These are phyloP conservation scores for Onychorhynchus coronatus DNA, from an alignment of 2,113 vertebrate species.

Conservation along the genomic window DNA sequence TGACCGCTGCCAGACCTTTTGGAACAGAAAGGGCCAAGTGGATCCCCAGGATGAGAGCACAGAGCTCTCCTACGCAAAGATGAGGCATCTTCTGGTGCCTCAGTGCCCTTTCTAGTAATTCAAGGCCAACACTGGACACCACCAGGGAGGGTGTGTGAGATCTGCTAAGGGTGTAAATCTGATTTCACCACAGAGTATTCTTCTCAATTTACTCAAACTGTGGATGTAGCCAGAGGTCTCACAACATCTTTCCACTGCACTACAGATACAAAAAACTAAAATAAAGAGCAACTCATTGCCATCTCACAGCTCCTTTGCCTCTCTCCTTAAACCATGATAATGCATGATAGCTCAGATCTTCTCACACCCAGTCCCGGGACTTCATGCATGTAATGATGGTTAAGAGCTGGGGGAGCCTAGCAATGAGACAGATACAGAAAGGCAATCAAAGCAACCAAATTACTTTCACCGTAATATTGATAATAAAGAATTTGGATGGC, in stretches of 20 bases:
- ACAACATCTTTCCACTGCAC: neutral
- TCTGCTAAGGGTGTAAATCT: neutral
- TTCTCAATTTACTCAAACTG: neutral
- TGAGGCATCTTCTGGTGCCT: neutral
- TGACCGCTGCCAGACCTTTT: neutral
- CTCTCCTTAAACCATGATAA: neutral
- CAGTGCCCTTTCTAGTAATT: neutral
- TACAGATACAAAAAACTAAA: neutral
- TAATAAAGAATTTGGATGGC: neutral
- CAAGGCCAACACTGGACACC: neutral
- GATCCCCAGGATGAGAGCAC: neutral
- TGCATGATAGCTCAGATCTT: neutral
- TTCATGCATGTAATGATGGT: neutral
- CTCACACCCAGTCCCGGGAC: neutral
- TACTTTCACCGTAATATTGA: neutral
- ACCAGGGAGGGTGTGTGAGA: neutral
- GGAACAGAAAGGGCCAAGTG: neutral
- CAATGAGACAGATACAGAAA: neutral
- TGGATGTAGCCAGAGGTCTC: neutral
- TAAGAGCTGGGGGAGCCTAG: neutral
- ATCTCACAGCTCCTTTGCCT: neutral
- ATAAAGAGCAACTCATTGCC: neutral
- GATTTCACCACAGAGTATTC: neutral
- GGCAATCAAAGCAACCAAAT: neutral
- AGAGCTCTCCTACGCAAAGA: neutral